Percentiles rank a stretch among this genome's conserved stretches.
Evolutionary conservation across 2,888 invertebrate genomes (phyloP).

Genomic region (Cephonodes hylas): DNA sequence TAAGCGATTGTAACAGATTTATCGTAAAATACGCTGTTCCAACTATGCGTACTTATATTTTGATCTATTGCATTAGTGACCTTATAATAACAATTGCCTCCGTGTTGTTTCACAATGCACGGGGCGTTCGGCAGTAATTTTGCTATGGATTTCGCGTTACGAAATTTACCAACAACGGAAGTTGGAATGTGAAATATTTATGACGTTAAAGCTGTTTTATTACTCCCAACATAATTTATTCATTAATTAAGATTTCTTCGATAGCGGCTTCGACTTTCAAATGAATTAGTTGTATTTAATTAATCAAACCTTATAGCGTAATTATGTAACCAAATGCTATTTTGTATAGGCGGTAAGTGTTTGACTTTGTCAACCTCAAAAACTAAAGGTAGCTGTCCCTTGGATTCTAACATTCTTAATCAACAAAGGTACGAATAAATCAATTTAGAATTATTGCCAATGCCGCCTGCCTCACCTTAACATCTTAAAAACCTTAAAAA

Average conservation of each 20-base stretch:
- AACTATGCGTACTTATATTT: conserved; percentile 1
- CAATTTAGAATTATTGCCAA: too few species aligned
- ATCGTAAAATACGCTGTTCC: background rate
- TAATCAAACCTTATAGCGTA: background rate
- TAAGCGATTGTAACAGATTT: background rate
- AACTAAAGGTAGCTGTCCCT: too few species aligned
- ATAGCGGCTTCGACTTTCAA: background rate
- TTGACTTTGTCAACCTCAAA: too few species aligned
- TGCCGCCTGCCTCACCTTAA: too few species aligned
- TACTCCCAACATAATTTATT: background rate
- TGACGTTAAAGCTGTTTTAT: background rate
- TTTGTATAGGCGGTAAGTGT: too few species aligned
- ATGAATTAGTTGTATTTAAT: background rate
- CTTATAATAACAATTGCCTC: conserved; percentile 15
- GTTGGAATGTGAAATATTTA: conserved; percentile 16
- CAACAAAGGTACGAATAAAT: too few species aligned
- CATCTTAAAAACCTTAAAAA: too few species aligned
- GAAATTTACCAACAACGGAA: background rate
- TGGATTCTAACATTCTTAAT: too few species aligned
- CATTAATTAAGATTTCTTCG: background rate
- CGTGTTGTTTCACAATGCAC: conserved; percentile 9
- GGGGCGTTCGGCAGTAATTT: background rate
- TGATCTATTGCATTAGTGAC: conserved; percentile 14
- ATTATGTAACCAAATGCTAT: too few species aligned
- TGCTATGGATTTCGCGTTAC: conserved; percentile 4